A percentile compares a stretch with the other conserved stretches of the same genome.
phyloP scores from a whole-genome alignment of 2,888 invertebrate species.

The Melinaea marsaeus region DNA sequence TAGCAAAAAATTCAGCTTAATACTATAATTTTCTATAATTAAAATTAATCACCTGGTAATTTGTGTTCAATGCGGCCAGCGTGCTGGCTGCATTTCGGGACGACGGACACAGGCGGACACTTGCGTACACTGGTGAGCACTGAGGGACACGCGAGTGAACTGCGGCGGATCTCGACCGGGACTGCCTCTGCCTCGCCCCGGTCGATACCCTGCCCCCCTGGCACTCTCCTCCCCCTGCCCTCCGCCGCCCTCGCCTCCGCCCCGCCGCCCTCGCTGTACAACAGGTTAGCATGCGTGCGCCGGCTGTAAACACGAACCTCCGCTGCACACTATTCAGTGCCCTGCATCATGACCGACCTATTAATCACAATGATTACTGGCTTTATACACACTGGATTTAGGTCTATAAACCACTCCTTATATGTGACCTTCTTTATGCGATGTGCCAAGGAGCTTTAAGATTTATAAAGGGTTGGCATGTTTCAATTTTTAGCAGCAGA shows the following conservation, averaged over 20 bases:
- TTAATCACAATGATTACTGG: conserved; percentile 13
- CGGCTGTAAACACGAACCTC: conserved; percentile 39
- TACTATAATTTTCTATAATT: not conserved
- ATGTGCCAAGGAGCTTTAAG: not conserved
- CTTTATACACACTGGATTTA: not conserved
- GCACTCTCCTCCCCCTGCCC: conserved; percentile 49
- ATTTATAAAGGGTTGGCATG: too few relatives aligned
- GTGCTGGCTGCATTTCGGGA: conserved; percentile 59
- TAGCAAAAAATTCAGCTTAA: not conserved
- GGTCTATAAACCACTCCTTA: not conserved
- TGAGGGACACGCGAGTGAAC: conserved; percentile 21
- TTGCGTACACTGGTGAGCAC: conserved; percentile 35
- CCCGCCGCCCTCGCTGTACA: conserved; percentile 42
- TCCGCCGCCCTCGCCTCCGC: conserved; percentile 48
- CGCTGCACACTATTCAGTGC: conserved; percentile 22
- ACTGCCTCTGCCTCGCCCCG: conserved; percentile 48
- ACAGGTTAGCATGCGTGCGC: conserved; percentile 72
- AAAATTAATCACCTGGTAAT: conserved; percentile 50
- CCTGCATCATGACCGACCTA: conserved; percentile 19
- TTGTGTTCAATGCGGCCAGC: conserved; percentile 54
- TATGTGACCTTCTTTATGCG: not conserved
- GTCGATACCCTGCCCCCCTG: conserved; percentile 49
- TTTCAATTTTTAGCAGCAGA: too few relatives aligned
- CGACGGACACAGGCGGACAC: conserved; percentile 31
- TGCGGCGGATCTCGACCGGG: conserved; percentile 49